Conservation (phyloP, 2,113 vertebrate genomes). For the Syngnathus floridae region DNA sequence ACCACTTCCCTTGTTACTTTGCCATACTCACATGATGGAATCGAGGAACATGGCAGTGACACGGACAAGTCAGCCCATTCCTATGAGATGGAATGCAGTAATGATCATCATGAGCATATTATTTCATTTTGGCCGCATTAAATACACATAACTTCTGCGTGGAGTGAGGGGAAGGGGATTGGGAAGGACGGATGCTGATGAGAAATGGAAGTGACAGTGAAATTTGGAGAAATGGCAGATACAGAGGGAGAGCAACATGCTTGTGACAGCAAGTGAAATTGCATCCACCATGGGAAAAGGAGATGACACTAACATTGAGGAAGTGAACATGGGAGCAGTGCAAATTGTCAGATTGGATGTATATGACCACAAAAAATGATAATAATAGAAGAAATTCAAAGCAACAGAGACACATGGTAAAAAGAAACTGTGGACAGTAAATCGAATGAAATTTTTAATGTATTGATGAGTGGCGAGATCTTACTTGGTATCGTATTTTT, state of each 20-base stretch:
- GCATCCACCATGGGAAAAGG: conserved; percentile 35
- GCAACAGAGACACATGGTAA: conserved; percentile 9
- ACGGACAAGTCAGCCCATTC: not conserved
- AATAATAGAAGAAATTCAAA: conserved; percentile 14
- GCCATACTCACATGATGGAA: conserved; percentile 3
- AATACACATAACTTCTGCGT: not conserved
- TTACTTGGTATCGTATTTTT: conserved; percentile 16
- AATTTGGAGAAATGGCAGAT: conserved; percentile 44
- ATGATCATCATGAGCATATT: not conserved
- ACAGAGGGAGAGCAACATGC: conserved; percentile 17
- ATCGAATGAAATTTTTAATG: not conserved
- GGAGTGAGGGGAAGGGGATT: conserved; percentile 22
- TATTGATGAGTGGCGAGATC: not conserved
- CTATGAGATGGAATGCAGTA: not conserved
- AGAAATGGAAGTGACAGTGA: conserved; percentile 50
- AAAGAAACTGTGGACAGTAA: no score
- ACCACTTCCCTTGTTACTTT: not conserved
- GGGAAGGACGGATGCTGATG: conserved; percentile 36
- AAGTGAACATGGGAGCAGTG: conserved; percentile 24
- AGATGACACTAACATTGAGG: conserved; percentile 31
- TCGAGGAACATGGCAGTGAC: not conserved
- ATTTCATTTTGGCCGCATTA: not conserved
- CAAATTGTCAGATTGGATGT: conserved; percentile 1
- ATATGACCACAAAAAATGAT: no score
- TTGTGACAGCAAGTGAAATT: conserved; percentile 26